Percentiles rank a stretch among this genome's conserved stretches.
Evolutionary conservation across 2,113 vertebrate species (phyloP).

Genomic region (Lophotis ruficrista): DNA sequence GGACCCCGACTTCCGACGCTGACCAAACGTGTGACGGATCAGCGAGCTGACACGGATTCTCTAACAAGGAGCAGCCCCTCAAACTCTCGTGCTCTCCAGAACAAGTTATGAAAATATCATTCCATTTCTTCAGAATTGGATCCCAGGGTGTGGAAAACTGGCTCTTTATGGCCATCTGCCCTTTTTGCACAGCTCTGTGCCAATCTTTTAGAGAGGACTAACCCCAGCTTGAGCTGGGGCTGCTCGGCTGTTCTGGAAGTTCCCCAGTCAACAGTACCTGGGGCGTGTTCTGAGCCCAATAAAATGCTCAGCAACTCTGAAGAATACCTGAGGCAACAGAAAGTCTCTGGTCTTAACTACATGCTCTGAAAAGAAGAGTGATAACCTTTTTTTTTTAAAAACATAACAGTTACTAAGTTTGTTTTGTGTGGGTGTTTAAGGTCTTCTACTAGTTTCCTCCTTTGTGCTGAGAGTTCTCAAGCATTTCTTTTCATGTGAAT

Average conservation of each 20-base stretch:
- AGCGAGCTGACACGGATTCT: too few relatives aligned
- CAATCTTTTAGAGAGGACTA: background rate
- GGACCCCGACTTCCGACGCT: rapidly evolving
- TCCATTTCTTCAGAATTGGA: background rate
- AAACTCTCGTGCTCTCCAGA: background rate
- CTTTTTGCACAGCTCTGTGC: background rate
- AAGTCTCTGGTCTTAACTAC: background rate
- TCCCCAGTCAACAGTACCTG: background rate
- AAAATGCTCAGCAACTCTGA: background rate
- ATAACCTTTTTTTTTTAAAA: background rate
- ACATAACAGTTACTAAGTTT: background rate
- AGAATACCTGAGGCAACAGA: background rate
- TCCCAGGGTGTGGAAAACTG: rapidly evolving
- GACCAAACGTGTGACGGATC: too few relatives aligned
- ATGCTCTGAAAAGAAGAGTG: background rate
- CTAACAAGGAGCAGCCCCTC: background rate
- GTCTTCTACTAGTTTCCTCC: background rate
- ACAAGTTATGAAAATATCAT: too few relatives aligned
- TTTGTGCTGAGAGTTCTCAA: background rate
- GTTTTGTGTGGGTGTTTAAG: background rate
- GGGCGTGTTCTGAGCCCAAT: background rate
- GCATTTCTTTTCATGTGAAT: background rate
- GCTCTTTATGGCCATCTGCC: background rate
- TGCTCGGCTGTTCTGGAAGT: background rate
- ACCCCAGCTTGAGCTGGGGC: background rate